Evolutionary conservation across 2,888 invertebrate species (phyloP).

Genomic region (Nomada ruficornis): DNA sequence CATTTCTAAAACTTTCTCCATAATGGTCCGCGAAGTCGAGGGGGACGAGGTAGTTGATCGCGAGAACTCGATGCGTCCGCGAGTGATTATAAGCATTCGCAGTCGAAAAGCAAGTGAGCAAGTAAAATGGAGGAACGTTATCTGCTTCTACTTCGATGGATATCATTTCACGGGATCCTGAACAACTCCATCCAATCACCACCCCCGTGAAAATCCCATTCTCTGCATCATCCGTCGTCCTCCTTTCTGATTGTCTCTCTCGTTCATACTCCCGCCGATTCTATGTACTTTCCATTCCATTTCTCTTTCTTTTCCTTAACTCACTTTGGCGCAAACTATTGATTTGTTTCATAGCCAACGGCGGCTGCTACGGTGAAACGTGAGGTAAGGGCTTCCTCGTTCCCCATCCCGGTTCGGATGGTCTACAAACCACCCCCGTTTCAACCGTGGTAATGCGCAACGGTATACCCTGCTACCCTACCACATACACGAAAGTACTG

Average conservation of each 20-base stretch:
- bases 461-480: conserved; percentile 54
- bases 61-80: conserved; percentile 33
- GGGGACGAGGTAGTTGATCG: conserved; percentile 48
- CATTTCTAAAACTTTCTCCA: conserved; percentile 50
- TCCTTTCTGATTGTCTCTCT: conserved; percentile 1
- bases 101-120: conserved; percentile 64
- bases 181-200: conserved; percentile 74
- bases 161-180: conserved; percentile 76
- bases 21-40: conserved; percentile 46
- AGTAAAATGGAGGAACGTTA: conserved; percentile 71
- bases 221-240: conserved; percentile 10
- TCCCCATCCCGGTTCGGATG: conserved; percentile 57
- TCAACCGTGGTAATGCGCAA: conserved; percentile 64
- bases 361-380: conserved; percentile 73
- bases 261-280: conserved; percentile 1
- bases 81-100: conserved; percentile 67
- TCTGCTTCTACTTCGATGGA: conserved; percentile 78
- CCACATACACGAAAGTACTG: conserved; percentile 18
- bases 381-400: conserved; percentile 79
- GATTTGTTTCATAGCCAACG: conserved; percentile 79
- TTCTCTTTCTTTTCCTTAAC: conserved; percentile 64
- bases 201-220: conserved; percentile 60
- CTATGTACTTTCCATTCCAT: background rate
- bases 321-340: conserved; percentile 75
- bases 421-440: conserved; percentile 67